Conservation (phyloP, 2,113 vertebrate genomes). For the Chamaea fasciata region DNA sequence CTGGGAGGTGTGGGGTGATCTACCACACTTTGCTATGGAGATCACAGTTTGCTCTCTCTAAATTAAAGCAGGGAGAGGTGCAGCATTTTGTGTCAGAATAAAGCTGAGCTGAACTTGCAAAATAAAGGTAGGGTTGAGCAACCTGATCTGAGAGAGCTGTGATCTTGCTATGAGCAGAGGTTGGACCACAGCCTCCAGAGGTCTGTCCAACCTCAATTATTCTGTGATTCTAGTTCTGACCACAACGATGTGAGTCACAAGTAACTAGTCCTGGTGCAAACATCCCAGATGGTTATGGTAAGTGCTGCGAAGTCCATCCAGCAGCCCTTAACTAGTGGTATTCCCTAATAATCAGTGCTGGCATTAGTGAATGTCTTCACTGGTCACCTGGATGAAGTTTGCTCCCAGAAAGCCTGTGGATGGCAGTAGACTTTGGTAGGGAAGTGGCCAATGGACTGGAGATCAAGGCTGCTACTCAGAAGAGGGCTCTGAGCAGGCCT, state of each 20-base stretch:
- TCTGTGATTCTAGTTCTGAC: neutral
- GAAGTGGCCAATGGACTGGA: neutral
- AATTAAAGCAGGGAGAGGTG: neutral
- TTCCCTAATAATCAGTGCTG: neutral
- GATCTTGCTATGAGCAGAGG: neutral
- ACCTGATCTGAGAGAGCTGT: neutral
- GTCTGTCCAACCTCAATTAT: neutral
- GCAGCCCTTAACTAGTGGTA: neutral
- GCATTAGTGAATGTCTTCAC: neutral
- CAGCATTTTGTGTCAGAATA: neutral
- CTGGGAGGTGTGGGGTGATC: neutral
- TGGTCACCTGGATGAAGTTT: neutral
- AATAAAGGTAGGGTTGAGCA: neutral
- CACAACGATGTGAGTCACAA: fast-evolving
- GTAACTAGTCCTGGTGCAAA: neutral
- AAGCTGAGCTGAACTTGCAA: neutral
- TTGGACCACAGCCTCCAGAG: neutral
- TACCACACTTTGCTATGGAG: neutral
- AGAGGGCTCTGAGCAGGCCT: neutral
- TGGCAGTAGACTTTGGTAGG: too few relatives aligned
- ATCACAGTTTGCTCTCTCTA: neutral
- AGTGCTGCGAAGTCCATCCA: neutral
- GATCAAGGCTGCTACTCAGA: neutral
- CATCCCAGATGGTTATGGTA: neutral
- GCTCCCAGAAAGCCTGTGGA: neutral